Percentiles rank a stretch among this genome's conserved stretches.
phyloP scores from a whole-genome alignment of 2,797 vertebrate genomes.

The Enteromius trimaculatus region DNA sequence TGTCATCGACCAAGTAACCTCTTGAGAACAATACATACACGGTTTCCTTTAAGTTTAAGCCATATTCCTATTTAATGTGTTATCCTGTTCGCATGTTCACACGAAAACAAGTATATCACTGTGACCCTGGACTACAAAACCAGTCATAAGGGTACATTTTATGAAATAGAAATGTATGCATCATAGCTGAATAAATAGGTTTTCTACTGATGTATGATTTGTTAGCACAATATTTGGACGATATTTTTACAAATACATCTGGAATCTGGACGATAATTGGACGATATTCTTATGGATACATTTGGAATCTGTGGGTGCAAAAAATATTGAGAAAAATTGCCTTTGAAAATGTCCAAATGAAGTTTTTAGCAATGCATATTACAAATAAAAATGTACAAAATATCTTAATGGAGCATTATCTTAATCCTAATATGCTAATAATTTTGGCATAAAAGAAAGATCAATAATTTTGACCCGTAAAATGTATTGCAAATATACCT shows the following conservation, averaged over 20 bases:
- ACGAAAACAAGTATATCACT: not conserved
- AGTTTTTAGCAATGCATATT: not conserved
- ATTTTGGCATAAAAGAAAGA: not conserved
- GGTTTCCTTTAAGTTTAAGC: not conserved
- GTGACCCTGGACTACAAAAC: not conserved
- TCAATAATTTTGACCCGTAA: not conserved
- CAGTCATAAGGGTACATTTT: not conserved
- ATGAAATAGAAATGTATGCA: not conserved
- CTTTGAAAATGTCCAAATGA: not conserved
- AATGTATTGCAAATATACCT: not conserved
- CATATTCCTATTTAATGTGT: not conserved
- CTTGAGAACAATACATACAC: constrained; percentile 1
- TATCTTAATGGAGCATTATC: not conserved
- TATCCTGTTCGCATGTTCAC: not conserved
- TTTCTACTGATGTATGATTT: not conserved
- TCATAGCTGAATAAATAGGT: not conserved
- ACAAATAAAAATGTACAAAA: not conserved
- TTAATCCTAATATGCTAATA: not conserved
- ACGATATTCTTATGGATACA: not conserved
- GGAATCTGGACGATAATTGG: not conserved
- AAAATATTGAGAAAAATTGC: not conserved
- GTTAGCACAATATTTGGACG: not conserved
- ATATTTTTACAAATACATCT: not conserved
- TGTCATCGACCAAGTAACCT: not conserved
- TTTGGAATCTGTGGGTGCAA: not conserved